Percentiles rank a stretch among this genome's conserved stretches.
Conservation (phyloP, 2,888 invertebrate genomes). For the Trachelus iudaicus region DNA sequence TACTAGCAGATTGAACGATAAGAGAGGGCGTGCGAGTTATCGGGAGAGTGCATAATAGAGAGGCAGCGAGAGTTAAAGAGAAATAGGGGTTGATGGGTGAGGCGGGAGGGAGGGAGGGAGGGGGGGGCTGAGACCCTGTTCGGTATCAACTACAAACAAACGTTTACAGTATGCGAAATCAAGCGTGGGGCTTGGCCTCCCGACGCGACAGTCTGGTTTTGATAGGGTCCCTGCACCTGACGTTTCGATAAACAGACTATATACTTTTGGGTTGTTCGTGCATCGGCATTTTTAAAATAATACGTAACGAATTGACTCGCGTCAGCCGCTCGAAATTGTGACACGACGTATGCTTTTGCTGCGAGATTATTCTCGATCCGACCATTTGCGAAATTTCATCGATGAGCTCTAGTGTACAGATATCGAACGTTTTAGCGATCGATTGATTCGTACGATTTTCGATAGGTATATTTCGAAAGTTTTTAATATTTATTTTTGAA, state of each 20-base stretch:
- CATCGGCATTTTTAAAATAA: background rate
- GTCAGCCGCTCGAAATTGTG: background rate
- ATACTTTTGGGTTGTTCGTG: background rate
- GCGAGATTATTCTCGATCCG: background rate
- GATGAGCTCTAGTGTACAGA: background rate
- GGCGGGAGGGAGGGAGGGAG: background rate
- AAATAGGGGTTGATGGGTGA: background rate
- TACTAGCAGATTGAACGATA: constrained; percentile 29
- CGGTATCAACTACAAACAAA: constrained; percentile 39
- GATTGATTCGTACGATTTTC: background rate
- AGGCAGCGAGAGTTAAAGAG: background rate
- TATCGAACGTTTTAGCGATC: background rate
- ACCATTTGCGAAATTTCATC: background rate
- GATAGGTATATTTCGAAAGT: background rate
- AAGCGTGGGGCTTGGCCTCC: constrained; percentile 32
- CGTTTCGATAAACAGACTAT: constrained; percentile 56
- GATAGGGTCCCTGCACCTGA: constrained; percentile 53
- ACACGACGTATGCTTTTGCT: background rate
- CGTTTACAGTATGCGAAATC: constrained; percentile 37
- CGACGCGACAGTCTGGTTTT: constrained; percentile 38
- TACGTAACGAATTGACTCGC: background rate
- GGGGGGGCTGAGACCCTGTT: background rate
- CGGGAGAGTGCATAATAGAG: background rate
- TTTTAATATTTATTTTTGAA: background rate
- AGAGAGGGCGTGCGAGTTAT: constrained; percentile 18